Conservation (phyloP, 35 echinoderm and acorn worm genomes). For the Apostichopus japonicus region DNA sequence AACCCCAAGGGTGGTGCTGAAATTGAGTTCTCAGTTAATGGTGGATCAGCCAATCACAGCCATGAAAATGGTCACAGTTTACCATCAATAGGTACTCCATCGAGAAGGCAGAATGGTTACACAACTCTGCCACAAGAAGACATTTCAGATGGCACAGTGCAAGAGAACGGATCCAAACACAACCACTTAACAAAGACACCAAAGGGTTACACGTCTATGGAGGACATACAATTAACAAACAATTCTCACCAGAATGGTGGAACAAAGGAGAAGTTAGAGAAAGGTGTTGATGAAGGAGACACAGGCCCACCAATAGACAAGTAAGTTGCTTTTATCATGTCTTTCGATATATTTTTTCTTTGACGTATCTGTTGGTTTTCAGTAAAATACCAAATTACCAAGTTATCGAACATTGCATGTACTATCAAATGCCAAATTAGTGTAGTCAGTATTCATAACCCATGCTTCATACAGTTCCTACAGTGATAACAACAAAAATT, state of each 20-base stretch:
- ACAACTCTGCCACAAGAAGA: constrained; percentile 18
- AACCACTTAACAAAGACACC: background rate
- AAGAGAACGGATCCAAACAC: background rate
- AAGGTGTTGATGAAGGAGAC: background rate
- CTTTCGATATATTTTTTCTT: background rate
- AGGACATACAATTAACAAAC: constrained; percentile 25
- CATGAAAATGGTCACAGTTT: background rate
- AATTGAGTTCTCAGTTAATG: background rate
- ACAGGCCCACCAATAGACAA: background rate
- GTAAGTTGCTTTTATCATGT: background rate
- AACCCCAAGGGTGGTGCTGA: constrained; percentile 20
- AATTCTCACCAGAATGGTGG: constrained; percentile 14
- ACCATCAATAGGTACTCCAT: background rate
- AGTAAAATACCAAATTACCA: too few relatives aligned
- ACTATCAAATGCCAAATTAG: too few relatives aligned
- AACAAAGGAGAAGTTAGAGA: constrained; percentile 22
- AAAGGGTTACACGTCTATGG: constrained; percentile 30
- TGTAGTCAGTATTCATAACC: too few relatives aligned
- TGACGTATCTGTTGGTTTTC: background rate
- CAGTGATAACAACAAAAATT: too few relatives aligned
- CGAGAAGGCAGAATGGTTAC: constrained; percentile 39
- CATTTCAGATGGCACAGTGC: background rate
- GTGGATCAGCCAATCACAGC: constrained; percentile 33
- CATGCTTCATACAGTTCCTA: too few relatives aligned
- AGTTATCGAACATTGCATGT: too few relatives aligned